A percentile compares a stretch with the other conserved stretches of the same genome.
Conservation (phyloP, 2,113 vertebrate species). For the Dasyprocta punctata region DNA sequence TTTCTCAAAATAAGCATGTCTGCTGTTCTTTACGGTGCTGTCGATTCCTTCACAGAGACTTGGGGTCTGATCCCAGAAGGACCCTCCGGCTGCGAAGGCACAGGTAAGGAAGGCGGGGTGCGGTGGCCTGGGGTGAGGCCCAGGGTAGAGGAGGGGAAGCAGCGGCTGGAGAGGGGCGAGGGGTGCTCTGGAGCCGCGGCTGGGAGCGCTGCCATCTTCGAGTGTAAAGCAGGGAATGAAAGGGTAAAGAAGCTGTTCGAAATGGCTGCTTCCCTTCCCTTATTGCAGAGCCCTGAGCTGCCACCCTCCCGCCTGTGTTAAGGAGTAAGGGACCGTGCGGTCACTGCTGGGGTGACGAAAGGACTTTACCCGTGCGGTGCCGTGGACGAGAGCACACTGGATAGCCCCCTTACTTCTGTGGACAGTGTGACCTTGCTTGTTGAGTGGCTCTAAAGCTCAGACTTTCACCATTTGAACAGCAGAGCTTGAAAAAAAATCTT, state of each 20-base stretch:
- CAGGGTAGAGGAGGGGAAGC: not conserved
- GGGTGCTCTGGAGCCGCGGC: not conserved
- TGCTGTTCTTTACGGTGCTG: not conserved
- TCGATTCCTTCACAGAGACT: not conserved
- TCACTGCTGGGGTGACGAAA: not conserved
- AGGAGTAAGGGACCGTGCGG: not conserved
- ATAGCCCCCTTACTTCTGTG: not conserved
- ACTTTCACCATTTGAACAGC: not conserved
- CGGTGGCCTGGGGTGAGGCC: not conserved
- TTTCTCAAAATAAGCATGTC: not conserved
- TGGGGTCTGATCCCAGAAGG: not conserved
- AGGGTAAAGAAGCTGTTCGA: not conserved
- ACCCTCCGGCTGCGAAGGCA: not conserved
- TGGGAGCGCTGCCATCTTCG: not conserved
- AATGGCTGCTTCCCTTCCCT: not conserved
- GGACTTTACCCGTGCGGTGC: not conserved
- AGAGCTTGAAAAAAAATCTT: not conserved
- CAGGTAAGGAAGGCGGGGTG: not conserved
- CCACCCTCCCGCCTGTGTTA: not conserved
- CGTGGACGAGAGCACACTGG: not conserved
- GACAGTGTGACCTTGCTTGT: not conserved
- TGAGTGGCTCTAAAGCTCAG: not conserved
- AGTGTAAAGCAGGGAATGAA: not conserved
- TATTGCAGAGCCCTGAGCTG: not conserved
- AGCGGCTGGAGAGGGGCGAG: not conserved